phyloP scores from a whole-genome alignment of 2,888 invertebrate species.

The Gisinianus flammeolus region DNA sequence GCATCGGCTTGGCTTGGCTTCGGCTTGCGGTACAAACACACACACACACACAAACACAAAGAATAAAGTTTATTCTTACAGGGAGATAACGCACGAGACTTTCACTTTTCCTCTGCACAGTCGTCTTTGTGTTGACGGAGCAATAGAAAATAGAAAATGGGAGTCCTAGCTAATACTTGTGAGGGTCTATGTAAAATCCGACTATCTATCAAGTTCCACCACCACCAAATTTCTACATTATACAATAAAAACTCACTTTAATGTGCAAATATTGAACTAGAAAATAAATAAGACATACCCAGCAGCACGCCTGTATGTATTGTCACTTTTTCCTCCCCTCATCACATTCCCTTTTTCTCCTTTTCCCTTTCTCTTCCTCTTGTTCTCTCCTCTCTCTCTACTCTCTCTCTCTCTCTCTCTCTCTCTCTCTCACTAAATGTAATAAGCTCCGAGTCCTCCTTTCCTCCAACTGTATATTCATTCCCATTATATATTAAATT shows the following conservation, averaged over 20 bases:
- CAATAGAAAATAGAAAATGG: not conserved
- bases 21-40: no score
- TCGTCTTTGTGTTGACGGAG: not conserved
- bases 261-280: conserved; percentile 19
- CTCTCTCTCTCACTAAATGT: not conserved
- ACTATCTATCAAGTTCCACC: not conserved
- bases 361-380: conserved; percentile 4
- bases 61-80: no score
- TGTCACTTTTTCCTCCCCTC: no score
- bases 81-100: no score
- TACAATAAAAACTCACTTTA: conserved; percentile 7
- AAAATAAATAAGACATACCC: conserved; percentile 1
- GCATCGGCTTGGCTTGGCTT: no score
- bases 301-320: no score
- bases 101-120: not conserved
- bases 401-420: not conserved
- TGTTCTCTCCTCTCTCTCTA: not conserved
- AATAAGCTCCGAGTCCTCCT: not conserved
- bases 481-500: not conserved
- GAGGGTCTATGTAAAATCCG: not conserved
- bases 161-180: not conserved
- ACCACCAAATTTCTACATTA: conserved; percentile 3
- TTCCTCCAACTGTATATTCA: no score
- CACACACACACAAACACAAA: no score
- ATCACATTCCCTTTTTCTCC: no score